These are phyloP conservation scores for Lethrus apterus DNA, from an alignment of 1,140 invertebrate genomes.

Conservation along the genomic window DNA sequence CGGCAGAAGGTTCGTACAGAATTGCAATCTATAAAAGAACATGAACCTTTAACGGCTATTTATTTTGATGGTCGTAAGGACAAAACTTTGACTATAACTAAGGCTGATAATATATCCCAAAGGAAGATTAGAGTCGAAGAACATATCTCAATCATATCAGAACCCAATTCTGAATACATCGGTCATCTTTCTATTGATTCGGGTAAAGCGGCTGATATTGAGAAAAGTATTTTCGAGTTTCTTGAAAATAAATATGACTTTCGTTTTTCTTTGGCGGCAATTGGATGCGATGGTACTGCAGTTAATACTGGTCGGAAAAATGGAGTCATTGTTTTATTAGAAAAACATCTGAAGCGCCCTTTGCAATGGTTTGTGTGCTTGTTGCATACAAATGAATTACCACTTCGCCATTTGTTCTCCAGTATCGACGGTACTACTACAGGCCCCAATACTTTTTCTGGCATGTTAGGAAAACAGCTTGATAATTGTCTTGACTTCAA, in stretches of 20 bases:
- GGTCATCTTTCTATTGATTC: not conserved
- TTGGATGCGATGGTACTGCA: constrained; percentile 10
- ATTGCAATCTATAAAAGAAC: not conserved
- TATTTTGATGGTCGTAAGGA: constrained; percentile 11
- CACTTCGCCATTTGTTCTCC: constrained; percentile 31
- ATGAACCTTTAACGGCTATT: not conserved
- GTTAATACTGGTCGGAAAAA: constrained; percentile 12
- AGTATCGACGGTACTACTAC: constrained; percentile 27
- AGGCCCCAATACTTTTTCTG: constrained; percentile 27
- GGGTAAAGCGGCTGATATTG: too few species aligned
- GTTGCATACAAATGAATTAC: constrained; percentile 16
- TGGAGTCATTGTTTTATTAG: not conserved
- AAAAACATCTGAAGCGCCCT: constrained; percentile 2
- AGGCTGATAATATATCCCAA: not conserved
- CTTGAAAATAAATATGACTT: too few species aligned
- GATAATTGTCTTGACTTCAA: constrained; percentile 22
- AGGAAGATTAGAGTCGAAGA: not conserved
- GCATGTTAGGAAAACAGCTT: constrained; percentile 27
- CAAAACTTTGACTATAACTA: not conserved
- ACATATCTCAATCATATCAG: not conserved
- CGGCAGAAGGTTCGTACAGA: not conserved
- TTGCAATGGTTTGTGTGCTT: constrained; percentile 10
- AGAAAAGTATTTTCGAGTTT: not conserved
- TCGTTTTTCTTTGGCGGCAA: too few species aligned
- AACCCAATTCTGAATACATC: not conserved